These are phyloP conservation scores for Euphonia xanthogaster DNA, from an alignment of 2,797 vertebrate species.

Conservation along the genomic window DNA sequence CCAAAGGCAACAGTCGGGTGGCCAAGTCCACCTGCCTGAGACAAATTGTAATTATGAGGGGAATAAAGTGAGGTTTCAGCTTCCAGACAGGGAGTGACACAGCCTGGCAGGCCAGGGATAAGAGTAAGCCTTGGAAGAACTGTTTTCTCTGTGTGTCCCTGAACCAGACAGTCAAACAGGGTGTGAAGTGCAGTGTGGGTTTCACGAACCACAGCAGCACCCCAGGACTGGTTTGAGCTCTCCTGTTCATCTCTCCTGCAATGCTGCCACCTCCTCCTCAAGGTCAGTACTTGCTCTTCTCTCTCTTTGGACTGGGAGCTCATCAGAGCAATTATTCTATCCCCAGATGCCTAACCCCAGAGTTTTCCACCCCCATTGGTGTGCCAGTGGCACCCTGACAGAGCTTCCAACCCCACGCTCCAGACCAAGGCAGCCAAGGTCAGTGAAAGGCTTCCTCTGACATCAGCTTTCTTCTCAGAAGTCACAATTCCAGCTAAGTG, in stretches of 20 bases:
- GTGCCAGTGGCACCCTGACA: neutral
- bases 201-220: neutral
- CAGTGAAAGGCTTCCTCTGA: neutral
- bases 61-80: neutral
- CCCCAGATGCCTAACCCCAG: neutral
- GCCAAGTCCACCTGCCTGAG: neutral
- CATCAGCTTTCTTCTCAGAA: neutral
- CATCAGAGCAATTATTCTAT: neutral
- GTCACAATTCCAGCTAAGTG: neutral
- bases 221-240: neutral
- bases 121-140: neutral
- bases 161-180: neutral
- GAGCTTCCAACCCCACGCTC: fast-evolving
- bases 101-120: neutral
- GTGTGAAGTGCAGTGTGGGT: neutral
- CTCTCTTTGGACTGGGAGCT: neutral
- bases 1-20: neutral
- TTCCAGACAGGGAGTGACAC: neutral
- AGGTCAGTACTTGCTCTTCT: fast-evolving
- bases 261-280: neutral
- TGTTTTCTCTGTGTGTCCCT: neutral
- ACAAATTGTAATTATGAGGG: neutral
- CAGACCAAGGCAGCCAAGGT: neutral
- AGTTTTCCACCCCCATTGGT: neutral
- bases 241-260: neutral